Base-by-base conservation (phyloP, 1,140 invertebrate species). In the Meloidogyne hapla region DNA sequence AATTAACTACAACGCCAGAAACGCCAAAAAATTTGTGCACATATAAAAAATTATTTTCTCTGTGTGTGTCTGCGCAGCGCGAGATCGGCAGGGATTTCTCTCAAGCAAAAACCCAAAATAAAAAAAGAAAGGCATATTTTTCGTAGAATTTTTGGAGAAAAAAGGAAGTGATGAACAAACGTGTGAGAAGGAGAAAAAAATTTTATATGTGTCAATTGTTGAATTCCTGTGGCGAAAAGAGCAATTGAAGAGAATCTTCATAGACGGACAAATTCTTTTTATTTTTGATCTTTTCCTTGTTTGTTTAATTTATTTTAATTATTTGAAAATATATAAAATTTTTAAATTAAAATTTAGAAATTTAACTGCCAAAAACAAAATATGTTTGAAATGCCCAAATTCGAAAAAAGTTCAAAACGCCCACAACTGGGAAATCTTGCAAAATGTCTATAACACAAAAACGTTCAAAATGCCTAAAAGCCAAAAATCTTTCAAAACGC, bases 261-360 rank as follows among this genome's bases (percentile, higher is more conserved):
- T 1, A 56, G n/a, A 56, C 18, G 12, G 48, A 9, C 42, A 56
- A n/a, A 56, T n/a, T n/a, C 9, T 42, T 42, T n/a, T 56, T 56
- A 56, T 56, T 56, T 56, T 56, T 56, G 18, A 56, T 56, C 48
- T 56, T 21, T 56, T 56, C 12, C 15, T 21, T 56, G 1, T 6
- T 56, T 56, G 48, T 56, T 56, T 56, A 56, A 8, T 56, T 56
- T 56, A 56, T n/a, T 56, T 56, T 56, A 56, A 56, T 56, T 56
- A 21, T n/a, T 18, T 48, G 15, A 5, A 18, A 13, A 18, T 48
- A 48, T 48, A 38, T 4, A 38, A 38, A 38, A 38, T 38, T 38
- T 38, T 38, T 4, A 38, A 38, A 38, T 38, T 38, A 38, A 38
- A 38, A 38, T 2, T 38, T 9, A 38, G 33, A 38, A 38, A 4